Evolutionary conservation across 1,140 invertebrate genomes (phyloP).

Genomic region (Hypothenemus hampei): DNA sequence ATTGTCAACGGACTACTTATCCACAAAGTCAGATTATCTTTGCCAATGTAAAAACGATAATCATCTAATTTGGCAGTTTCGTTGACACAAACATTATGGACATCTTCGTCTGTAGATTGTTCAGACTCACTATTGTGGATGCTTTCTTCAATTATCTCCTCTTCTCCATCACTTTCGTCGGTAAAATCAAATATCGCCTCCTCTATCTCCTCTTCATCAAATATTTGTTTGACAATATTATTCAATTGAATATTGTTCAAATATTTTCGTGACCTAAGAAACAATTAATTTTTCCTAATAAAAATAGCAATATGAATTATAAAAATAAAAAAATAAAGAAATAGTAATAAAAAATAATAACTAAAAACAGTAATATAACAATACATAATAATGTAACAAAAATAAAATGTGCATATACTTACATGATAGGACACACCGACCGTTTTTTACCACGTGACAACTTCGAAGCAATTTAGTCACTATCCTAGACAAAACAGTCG

Average conservation of each 20-base stretch:
- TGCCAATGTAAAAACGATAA: slow-evolving; percentile 17
- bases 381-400: background rate
- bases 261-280: background rate
- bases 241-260: background rate
- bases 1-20: slow-evolving; percentile 4
- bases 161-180: slow-evolving; percentile 3
- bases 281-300: too few relatives aligned
- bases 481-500: background rate
- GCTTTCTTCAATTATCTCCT: slow-evolving; percentile 9
- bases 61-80: background rate
- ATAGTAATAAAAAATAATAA: background rate
- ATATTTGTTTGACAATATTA: background rate
- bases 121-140: slow-evolving; percentile 14
- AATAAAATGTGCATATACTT: background rate
- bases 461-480: background rate
- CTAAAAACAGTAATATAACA: background rate
- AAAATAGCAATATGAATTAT: background rate
- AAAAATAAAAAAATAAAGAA: background rate
- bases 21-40: slow-evolving; percentile 17
- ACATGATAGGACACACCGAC: background rate
- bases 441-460: background rate
- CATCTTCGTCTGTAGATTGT: slow-evolving; percentile 13
- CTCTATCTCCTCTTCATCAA: background rate
- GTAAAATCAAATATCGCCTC: background rate
- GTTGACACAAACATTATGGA: background rate